phyloP scores from a whole-genome alignment of 2,888 invertebrate species.

The Sinohyriopsis cumingii region DNA sequence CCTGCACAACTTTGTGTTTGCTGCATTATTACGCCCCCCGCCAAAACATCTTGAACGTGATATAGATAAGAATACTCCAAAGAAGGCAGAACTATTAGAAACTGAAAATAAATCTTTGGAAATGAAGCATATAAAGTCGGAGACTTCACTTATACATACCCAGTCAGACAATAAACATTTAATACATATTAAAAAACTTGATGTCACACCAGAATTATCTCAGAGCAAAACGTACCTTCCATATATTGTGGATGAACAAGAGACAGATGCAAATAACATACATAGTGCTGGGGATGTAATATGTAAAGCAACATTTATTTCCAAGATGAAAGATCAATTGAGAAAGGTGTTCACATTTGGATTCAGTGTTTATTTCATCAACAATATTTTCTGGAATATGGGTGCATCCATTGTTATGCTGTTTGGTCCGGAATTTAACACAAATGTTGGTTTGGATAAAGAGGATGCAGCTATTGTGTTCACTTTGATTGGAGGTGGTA shows the following conservation, averaged over 20 bases:
- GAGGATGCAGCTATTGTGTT: constrained; percentile 44
- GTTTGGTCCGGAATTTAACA: constrained; percentile 54
- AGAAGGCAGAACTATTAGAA: neutral
- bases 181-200: no score
- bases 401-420: constrained; percentile 45
- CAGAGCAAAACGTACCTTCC: no score
- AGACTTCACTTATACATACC: neutral
- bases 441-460: constrained; percentile 37
- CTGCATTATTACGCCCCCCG: constrained; percentile 50
- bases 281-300: neutral
- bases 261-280: neutral
- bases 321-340: constrained; percentile 22
- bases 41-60: constrained; percentile 17
- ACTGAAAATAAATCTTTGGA: constrained; percentile 1
- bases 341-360: constrained; percentile 31
- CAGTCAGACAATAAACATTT: no score
- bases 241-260: no score
- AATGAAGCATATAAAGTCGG: neutral
- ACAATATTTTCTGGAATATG: constrained; percentile 63
- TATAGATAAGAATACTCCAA: constrained; percentile 8
- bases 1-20: constrained; percentile 54
- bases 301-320: neutral
- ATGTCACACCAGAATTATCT: no score
- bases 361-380: constrained; percentile 57
- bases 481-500: constrained; percentile 45